A percentile compares a stretch with the other conserved stretches of the same genome.
phyloP scores from a whole-genome alignment of 2,797 vertebrate species.

The Naso thynnoides region DNA sequence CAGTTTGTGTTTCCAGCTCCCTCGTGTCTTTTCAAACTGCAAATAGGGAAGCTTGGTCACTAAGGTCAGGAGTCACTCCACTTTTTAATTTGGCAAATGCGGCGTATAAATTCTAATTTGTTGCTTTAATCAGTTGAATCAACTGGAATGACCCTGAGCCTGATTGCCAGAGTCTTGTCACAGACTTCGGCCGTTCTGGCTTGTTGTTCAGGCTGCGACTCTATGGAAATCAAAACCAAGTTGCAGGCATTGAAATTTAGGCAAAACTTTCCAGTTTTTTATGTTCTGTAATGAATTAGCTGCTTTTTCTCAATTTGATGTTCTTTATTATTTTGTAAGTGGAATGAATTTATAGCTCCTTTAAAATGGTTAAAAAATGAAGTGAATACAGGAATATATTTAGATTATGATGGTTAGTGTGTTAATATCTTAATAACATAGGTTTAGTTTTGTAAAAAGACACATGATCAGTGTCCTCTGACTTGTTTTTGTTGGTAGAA shows the following conservation, averaged over 20 bases:
- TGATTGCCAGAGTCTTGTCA: slow-evolving; percentile 52
- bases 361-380: no score
- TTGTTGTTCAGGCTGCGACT: slow-evolving; percentile 33
- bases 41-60: slow-evolving; percentile 41
- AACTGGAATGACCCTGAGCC: slow-evolving; percentile 71
- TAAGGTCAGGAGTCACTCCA: slow-evolving; percentile 61
- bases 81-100: slow-evolving; percentile 69
- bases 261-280: slow-evolving; percentile 1
- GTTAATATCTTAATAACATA: neutral
- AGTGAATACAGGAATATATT: no score
- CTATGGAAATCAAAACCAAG: slow-evolving; percentile 17
- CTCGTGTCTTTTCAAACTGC: slow-evolving; percentile 17
- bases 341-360: neutral
- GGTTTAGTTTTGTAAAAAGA: neutral
- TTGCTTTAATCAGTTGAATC: slow-evolving; percentile 72
- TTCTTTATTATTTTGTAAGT: neutral
- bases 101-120: slow-evolving; percentile 72
- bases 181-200: slow-evolving; percentile 37
- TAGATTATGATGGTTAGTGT: neutral
- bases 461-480: neutral
- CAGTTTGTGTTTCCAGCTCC: slow-evolving; percentile 7
- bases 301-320: neutral
- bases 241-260: slow-evolving; percentile 24
- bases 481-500: neutral
- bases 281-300: neutral